A percentile compares a stretch with the other conserved stretches of the same genome.
Conservation (phyloP, 1,140 invertebrate species). For the Lucilia cuprina region DNA sequence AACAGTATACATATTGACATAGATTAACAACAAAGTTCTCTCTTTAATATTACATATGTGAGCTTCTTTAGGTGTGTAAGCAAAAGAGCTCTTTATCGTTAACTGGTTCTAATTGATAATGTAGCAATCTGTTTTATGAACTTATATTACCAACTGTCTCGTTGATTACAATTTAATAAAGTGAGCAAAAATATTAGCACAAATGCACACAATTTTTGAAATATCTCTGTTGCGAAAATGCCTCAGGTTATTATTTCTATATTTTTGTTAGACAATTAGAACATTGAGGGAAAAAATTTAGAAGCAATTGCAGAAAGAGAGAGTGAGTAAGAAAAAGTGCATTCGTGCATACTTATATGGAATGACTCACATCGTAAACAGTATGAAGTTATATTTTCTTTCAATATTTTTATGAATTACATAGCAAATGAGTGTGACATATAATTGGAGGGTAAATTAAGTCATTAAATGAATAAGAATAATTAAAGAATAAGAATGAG, state of each 20-base stretch:
- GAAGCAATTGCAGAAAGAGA: background rate
- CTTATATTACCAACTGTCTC: background rate
- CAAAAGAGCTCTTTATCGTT: too few species aligned
- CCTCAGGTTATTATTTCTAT: background rate
- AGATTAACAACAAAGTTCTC: too few species aligned
- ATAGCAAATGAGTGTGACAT: background rate
- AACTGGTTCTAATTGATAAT: background rate
- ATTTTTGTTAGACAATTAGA: background rate
- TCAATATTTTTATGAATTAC: background rate
- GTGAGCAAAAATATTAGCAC: background rate
- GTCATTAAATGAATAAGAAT: background rate
- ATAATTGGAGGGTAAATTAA: background rate
- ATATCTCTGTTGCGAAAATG: background rate
- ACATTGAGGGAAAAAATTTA: background rate
- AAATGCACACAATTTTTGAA: background rate
- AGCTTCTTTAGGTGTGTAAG: too few species aligned
- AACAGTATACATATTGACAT: too few species aligned
- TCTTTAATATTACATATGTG: too few species aligned
- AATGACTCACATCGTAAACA: background rate
- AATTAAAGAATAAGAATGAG: too few species aligned
- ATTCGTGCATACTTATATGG: background rate
- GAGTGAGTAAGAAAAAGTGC: background rate
- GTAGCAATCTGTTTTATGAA: background rate
- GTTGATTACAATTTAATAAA: background rate
- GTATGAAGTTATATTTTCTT: background rate